A percentile compares a stretch with the other conserved stretches of the same genome.
Conservation (phyloP, 92 coral and sea anemone species). For the Porites cylindrica region DNA sequence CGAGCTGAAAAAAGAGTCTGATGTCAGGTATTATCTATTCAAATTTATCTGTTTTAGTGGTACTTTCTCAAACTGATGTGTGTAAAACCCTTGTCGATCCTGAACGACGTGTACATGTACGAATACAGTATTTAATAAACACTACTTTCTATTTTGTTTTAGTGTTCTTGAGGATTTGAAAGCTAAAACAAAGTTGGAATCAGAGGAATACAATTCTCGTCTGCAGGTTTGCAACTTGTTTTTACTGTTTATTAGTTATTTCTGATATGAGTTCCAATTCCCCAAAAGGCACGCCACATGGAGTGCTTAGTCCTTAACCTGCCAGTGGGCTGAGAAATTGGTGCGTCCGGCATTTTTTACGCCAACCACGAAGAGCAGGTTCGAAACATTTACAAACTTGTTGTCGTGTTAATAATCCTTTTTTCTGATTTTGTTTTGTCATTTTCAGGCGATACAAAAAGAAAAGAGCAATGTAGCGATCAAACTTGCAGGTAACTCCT, state of each 20-base stretch:
- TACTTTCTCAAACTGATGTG: no score
- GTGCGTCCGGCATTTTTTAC: no score
- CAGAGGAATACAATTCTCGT: conserved; percentile 70
- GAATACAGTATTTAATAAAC: neutral
- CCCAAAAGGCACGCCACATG: no score
- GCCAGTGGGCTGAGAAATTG: no score
- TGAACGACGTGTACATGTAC: neutral
- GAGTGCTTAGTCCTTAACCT: no score
- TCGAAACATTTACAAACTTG: neutral
- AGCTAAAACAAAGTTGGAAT: conserved; percentile 76
- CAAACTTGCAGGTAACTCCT: conserved; percentile 76
- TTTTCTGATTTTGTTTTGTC: neutral
- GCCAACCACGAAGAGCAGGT: no score
- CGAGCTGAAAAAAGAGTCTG: no score
- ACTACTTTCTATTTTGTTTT: neutral
- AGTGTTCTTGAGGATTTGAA: conserved; percentile 92
- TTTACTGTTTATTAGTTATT: neutral
- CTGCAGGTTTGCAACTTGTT: conserved; percentile 60
- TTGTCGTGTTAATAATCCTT: neutral
- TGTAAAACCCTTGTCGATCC: no score
- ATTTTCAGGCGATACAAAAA: conserved; percentile 69
- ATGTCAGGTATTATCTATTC: no score
- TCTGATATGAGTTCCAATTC: neutral
- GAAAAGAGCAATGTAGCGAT: conserved; percentile 76
- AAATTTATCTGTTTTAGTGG: no score